Conservation (phyloP, 2,888 invertebrate species). For the Megaustenia siamemsis region DNA sequence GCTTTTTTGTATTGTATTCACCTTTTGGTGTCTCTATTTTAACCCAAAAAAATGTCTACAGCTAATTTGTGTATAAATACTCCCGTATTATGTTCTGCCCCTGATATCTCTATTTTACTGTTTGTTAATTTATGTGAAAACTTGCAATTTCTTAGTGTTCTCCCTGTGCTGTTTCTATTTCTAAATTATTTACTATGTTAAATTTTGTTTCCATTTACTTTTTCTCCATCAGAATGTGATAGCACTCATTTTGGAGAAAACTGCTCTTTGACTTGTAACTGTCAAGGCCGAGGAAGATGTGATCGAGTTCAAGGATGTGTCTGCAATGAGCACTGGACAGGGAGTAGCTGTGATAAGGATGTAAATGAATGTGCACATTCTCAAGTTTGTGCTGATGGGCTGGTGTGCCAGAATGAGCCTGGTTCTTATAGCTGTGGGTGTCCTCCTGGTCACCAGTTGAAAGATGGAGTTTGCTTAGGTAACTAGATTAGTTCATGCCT, state of each 20-base stretch:
- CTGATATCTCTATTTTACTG: too few species aligned
- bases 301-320: conserved; percentile 56
- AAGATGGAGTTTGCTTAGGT: conserved; percentile 25
- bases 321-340: conserved; percentile 58
- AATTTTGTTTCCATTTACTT: neutral
- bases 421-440: conserved; percentile 55
- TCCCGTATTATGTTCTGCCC: too few species aligned
- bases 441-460: conserved; percentile 47
- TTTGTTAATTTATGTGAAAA: too few species aligned
- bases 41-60: too few species aligned
- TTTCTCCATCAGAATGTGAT: conserved; percentile 54
- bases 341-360: conserved; percentile 55
- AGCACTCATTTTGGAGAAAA: conserved; percentile 53
- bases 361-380: conserved; percentile 58
- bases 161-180: too few species aligned
- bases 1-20: too few species aligned
- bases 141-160: too few species aligned
- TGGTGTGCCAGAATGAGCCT: conserved; percentile 48
- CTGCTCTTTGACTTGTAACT: conserved; percentile 54
- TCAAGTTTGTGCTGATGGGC: conserved; percentile 32
- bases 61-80: too few species aligned
- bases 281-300: conserved; percentile 49
- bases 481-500: too few species aligned
- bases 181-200: too few species aligned
- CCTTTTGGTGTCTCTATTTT: too few species aligned